A percentile compares a stretch with the other conserved stretches of the same genome.
These are phyloP conservation scores for Drosophila imparisetae DNA, from an alignment of 2,888 invertebrate genomes.

Conservation along the genomic window DNA sequence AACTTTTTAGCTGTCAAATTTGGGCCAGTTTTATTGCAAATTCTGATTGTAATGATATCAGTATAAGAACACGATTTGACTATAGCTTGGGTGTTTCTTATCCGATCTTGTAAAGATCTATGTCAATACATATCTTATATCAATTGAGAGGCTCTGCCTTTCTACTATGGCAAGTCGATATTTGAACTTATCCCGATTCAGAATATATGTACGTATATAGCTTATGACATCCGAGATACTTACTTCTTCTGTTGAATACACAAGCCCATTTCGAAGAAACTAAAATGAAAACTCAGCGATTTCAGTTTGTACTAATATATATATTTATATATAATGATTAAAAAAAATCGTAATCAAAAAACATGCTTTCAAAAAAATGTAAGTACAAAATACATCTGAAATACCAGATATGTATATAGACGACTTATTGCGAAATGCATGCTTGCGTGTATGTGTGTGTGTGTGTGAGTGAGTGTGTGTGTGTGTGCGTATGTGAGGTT, in stretches of 20 bases:
- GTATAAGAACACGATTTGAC: background rate
- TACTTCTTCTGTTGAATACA: background rate
- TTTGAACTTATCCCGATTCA: background rate
- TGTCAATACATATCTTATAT: background rate
- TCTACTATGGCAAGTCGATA: background rate
- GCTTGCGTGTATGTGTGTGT: background rate
- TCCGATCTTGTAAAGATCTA: background rate
- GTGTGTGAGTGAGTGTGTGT: background rate
- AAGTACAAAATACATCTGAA: background rate
- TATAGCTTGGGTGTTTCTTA: background rate
- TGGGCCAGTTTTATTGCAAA: background rate
- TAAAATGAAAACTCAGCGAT: background rate
- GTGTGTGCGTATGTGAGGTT: background rate
- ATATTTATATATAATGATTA: constrained; percentile 6
- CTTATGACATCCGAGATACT: background rate
- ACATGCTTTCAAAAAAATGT: constrained; percentile 2
- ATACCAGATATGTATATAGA: constrained; percentile 3
- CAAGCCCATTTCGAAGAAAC: background rate
- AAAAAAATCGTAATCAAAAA: constrained; percentile 6
- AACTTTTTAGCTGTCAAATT: background rate
- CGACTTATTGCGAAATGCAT: constrained; percentile 3
- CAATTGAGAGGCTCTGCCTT: background rate
- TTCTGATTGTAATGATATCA: background rate
- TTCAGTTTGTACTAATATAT: constrained; percentile 23
- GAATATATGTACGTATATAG: background rate